Evolutionary conservation across 2,888 invertebrate species (phyloP).

Genomic region (Cistogaster globosa): DNA sequence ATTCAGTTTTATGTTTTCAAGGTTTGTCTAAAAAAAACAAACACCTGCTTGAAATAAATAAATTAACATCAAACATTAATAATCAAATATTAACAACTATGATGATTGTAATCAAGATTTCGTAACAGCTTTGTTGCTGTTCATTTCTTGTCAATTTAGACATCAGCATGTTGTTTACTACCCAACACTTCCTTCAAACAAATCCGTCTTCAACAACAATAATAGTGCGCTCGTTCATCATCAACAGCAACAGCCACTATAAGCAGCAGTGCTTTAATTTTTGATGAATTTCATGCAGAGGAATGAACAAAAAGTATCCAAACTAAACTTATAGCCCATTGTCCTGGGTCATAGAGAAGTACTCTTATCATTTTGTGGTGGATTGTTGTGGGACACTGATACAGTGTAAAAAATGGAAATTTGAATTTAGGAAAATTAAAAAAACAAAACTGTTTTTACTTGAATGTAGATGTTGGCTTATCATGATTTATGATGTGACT

Average conservation of each 20-base stretch:
- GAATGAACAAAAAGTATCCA: not conserved
- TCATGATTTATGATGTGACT: slow-evolving; percentile 70
- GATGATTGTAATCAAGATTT: slow-evolving; percentile 18
- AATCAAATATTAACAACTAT: slow-evolving; percentile 1
- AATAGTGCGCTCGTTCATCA: not conserved
- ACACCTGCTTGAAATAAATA: not conserved
- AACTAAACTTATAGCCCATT: not conserved
- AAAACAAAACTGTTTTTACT: not conserved
- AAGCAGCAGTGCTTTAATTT: slow-evolving; percentile 3
- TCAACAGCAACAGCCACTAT: not conserved
- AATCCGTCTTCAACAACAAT: not conserved
- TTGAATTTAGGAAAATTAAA: slow-evolving; percentile 10
- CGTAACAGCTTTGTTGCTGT: not conserved
- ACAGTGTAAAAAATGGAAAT: not conserved
- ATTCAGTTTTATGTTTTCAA: too few relatives aligned
- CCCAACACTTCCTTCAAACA: not conserved
- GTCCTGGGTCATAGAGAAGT: slow-evolving; percentile 12
- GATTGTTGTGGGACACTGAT: slow-evolving; percentile 6
- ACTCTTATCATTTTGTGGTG: slow-evolving; percentile 28
- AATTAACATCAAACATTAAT: not conserved
- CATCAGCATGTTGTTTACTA: not conserved
- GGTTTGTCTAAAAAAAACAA: not conserved
- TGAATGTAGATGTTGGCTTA: slow-evolving; percentile 44
- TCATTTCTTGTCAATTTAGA: slow-evolving; percentile 24
- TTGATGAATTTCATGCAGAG: slow-evolving; percentile 25